Evolutionary conservation across 2,888 invertebrate genomes (phyloP).

Genomic region (Microchrysa polita): DNA sequence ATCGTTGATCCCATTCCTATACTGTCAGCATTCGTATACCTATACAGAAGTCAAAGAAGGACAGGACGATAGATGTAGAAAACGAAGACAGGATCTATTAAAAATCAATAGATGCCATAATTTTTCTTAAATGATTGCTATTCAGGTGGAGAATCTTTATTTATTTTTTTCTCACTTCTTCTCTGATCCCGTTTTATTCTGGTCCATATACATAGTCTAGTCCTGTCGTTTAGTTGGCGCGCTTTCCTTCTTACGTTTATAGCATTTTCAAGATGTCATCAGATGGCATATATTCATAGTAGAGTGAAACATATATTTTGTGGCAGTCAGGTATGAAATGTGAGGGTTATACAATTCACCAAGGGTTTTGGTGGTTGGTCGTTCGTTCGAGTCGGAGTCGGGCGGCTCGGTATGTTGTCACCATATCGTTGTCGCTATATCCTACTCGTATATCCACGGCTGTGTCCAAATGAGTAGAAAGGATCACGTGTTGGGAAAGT

Average conservation of each 20-base stretch:
- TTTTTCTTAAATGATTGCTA: slow-evolving; percentile 47
- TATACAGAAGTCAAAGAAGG: slow-evolving; percentile 14
- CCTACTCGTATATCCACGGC: too few relatives aligned
- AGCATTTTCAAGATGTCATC: background rate
- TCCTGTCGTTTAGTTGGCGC: too few relatives aligned
- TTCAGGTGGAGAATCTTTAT: slow-evolving; percentile 40
- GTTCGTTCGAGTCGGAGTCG: too few relatives aligned
- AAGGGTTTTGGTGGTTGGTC: too few relatives aligned
- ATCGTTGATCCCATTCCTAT: background rate
- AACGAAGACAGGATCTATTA: slow-evolving; percentile 35
- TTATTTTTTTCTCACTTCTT: background rate
- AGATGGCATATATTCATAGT: background rate
- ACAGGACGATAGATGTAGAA: background rate
- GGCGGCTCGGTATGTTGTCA: slow-evolving; percentile 3
- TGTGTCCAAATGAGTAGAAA: slow-evolving; percentile 40
- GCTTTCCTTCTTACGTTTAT: background rate
- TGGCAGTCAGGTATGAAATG: background rate
- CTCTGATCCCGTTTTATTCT: too few relatives aligned
- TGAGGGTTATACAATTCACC: too few relatives aligned
- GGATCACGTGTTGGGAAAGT: slow-evolving; percentile 48
- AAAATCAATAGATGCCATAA: slow-evolving; percentile 47
- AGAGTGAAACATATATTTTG: background rate
- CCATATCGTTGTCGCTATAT: too few relatives aligned
- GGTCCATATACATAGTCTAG: too few relatives aligned
- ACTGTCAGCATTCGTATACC: background rate